These are phyloP conservation scores for Lutjanus campechanus DNA, from an alignment of 2,797 vertebrate genomes.

Conservation along the genomic window DNA sequence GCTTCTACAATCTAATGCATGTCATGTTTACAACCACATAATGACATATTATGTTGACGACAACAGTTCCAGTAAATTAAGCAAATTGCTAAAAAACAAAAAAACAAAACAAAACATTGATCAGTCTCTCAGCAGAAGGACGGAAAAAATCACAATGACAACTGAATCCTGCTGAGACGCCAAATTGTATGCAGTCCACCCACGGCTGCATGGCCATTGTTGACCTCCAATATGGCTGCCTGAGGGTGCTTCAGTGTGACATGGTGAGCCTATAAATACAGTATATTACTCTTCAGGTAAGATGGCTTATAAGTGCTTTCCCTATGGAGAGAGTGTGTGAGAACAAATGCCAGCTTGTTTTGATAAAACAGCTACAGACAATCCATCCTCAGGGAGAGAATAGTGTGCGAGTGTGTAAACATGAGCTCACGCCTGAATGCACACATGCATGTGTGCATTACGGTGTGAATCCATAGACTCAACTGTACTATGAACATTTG, in stretches of 20 bases:
- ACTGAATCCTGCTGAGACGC: not conserved
- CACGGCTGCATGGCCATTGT: conserved; percentile 7
- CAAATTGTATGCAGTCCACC: not conserved
- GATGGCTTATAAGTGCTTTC: conserved; percentile 20
- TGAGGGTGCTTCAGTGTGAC: conserved; percentile 20
- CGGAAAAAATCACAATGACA: conserved; percentile 6
- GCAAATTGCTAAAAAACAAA: not conserved
- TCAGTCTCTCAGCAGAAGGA: conserved; percentile 15
- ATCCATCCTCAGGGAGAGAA: conserved; percentile 45
- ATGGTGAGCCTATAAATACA: conserved; percentile 10
- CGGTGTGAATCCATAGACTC: conserved; percentile 39
- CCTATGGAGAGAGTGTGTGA: conserved; percentile 26
- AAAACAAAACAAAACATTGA: too few relatives aligned
- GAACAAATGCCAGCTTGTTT: conserved; percentile 34
- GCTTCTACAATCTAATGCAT: not conserved
- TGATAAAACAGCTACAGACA: conserved; percentile 59
- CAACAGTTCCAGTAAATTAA: not conserved
- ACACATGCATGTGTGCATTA: conserved; percentile 41
- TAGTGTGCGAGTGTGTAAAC: conserved; percentile 31
- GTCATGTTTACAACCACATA: conserved; percentile 1
- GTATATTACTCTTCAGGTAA: conserved; percentile 44
- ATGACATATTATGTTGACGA: not conserved
- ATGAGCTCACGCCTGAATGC: conserved; percentile 27
- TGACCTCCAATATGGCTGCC: conserved; percentile 29
- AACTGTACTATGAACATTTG: conserved; percentile 18